Conservation (phyloP, 2,888 invertebrate genomes). For the Sepioteuthis lessoniana region DNA sequence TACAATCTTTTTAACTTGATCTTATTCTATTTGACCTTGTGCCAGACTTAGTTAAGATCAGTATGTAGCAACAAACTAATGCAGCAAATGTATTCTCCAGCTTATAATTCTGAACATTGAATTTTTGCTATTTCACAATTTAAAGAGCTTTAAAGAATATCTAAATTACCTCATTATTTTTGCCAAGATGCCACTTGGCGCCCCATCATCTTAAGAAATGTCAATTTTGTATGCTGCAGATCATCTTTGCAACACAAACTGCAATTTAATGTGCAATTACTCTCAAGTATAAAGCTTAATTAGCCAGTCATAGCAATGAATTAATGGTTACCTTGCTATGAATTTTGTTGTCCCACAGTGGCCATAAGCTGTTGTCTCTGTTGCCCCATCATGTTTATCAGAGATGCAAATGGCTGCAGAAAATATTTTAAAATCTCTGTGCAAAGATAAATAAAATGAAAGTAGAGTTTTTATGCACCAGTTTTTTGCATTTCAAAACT, state of each 20-base stretch:
- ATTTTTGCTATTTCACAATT: too few species aligned
- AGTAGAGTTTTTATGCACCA: neutral
- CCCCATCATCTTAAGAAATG: neutral
- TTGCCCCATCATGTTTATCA: neutral
- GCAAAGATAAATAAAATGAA: neutral
- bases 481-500: neutral
- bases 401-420: neutral
- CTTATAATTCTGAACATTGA: too few species aligned
- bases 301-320: neutral
- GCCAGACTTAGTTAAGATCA: too few species aligned
- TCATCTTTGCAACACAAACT: neutral
- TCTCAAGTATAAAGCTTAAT: neutral
- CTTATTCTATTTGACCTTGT: too few species aligned
- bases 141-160: too few species aligned
- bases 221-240: neutral
- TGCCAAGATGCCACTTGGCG: neutral
- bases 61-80: too few species aligned
- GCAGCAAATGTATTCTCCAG: too few species aligned
- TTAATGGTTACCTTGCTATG: neutral
- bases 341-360: neutral
- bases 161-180: neutral
- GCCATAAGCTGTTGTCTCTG: neutral
- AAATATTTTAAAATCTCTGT: neutral
- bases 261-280: slow-evolving; percentile 33
- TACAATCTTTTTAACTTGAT: too few species aligned